phyloP scores from a whole-genome alignment of 2,113 vertebrate species.

The Smithornis capensis region DNA sequence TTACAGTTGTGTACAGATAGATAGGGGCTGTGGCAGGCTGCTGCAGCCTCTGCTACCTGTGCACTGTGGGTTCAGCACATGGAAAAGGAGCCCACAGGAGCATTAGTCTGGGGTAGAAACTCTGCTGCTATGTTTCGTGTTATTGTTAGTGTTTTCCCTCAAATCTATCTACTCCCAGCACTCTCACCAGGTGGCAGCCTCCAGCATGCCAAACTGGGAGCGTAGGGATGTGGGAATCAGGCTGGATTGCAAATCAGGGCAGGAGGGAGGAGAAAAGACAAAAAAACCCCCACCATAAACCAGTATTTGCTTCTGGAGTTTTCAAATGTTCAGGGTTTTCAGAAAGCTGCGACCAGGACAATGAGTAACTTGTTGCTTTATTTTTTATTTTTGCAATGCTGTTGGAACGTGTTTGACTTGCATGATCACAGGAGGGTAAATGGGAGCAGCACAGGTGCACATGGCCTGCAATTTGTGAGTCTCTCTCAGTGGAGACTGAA shows the following conservation, averaged over 20 bases:
- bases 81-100: neutral
- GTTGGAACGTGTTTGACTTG: neutral
- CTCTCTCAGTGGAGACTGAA: neutral
- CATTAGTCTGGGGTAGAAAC: accelerated
- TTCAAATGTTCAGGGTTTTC: neutral
- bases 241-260: neutral
- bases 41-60: neutral
- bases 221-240: neutral
- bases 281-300: too few relatives aligned
- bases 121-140: accelerated
- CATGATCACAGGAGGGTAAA: neutral
- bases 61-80: accelerated
- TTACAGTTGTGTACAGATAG: neutral
- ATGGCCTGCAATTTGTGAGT: neutral
- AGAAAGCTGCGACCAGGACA: neutral
- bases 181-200: conserved; percentile 28
- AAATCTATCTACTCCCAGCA: neutral
- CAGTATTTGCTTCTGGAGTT: neutral
- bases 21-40: neutral
- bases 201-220: neutral
- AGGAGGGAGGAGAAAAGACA: accelerated
- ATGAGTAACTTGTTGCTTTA: neutral
- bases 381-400: neutral
- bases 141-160: neutral
- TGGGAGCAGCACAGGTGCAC: neutral